Conservation (phyloP, 2,888 invertebrate genomes). For the Deroplatys truncata region DNA sequence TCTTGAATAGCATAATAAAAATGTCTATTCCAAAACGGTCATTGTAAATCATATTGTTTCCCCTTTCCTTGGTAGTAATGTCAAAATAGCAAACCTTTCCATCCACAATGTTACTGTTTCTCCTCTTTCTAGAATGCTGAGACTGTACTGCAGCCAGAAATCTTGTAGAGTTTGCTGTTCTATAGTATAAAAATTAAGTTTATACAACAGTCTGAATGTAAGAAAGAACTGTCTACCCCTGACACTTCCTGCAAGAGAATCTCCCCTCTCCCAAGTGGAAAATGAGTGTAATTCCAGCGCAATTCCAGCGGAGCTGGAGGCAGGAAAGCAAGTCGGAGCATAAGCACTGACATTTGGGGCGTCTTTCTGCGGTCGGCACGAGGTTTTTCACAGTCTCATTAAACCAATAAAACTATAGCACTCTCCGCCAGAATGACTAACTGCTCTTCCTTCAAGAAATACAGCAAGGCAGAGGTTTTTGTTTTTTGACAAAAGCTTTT, state of each 20-base stretch:
- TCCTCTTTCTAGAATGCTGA: no score
- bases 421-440: background rate
- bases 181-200: no score
- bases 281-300: slow-evolving; percentile 4
- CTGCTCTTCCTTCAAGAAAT: background rate
- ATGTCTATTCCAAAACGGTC: no score
- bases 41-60: no score
- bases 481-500: background rate
- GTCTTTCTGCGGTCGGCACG: background rate
- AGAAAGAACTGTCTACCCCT: slow-evolving; percentile 2
- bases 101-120: no score
- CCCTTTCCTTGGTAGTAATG: no score
- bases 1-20: no score
- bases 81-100: no score
- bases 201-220: background rate
- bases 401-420: slow-evolving; percentile 14
- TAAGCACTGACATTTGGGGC: background rate
- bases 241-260: background rate
- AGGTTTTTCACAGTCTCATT: slow-evolving; percentile 4
- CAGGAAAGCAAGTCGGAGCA: background rate
- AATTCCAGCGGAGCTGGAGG: background rate
- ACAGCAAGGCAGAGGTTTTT: background rate
- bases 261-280: background rate
- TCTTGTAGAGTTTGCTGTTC: no score
- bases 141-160: no score